These are phyloP conservation scores for Tokudaia muenninki DNA, from an alignment of 2,797 vertebrate genomes.

Conservation along the genomic window DNA sequence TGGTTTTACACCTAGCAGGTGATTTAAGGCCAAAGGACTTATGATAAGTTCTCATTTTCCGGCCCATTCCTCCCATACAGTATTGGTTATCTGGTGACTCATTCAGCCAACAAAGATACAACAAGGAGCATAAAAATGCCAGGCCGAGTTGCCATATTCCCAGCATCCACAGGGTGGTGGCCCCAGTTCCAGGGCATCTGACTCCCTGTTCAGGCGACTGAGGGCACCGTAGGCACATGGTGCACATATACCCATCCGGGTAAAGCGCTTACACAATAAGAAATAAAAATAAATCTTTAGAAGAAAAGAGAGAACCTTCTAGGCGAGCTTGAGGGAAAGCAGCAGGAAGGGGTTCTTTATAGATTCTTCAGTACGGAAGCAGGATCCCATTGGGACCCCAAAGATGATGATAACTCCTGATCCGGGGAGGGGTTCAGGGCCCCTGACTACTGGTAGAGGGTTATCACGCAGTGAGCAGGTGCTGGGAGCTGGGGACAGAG, in stretches of 20 bases:
- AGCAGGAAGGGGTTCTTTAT: background rate
- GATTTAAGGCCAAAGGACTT: background rate
- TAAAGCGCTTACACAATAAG: too few relatives aligned
- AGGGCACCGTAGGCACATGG: background rate
- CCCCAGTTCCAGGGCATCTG: background rate
- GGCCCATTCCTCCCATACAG: background rate
- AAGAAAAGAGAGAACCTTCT: background rate
- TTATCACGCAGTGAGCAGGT: background rate
- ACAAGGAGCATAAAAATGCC: background rate
- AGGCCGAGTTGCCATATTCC: background rate
- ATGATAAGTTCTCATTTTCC: background rate
- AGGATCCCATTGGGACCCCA: background rate
- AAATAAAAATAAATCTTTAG: background rate
- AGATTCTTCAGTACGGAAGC: background rate
- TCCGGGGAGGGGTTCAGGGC: background rate
- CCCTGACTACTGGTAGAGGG: background rate
- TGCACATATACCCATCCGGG: too few relatives aligned
- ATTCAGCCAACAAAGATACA: background rate
- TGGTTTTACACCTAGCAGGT: background rate
- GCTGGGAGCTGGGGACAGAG: background rate
- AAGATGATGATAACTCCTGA: fast-evolving
- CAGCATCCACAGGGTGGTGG: background rate
- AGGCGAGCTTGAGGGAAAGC: background rate
- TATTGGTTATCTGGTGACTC: background rate
- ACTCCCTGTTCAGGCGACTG: background rate